Percentiles rank a stretch among this genome's conserved stretches.
Conservation (phyloP, 2,888 invertebrate species). For the Anoplius nigerrimus region DNA sequence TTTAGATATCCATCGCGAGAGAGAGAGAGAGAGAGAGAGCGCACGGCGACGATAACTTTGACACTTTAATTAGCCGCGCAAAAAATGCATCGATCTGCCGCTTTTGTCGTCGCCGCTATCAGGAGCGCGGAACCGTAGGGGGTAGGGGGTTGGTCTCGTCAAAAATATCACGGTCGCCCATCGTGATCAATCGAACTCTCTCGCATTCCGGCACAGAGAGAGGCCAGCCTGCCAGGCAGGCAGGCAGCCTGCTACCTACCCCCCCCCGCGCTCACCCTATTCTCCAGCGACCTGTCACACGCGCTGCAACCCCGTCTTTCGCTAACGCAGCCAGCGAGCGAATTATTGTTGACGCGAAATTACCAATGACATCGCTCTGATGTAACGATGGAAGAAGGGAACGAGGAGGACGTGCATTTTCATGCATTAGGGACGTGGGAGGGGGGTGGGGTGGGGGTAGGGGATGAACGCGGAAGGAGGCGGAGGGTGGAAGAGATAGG, state of each 20-base stretch:
- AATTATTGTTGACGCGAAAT: constrained; percentile 49
- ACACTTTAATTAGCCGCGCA: background rate
- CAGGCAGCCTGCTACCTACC: background rate
- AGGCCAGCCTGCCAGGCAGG: too few relatives aligned
- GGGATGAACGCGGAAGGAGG: background rate
- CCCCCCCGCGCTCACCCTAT: background rate
- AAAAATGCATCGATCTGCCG: background rate
- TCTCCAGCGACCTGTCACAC: constrained; percentile 12
- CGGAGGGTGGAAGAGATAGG: constrained; percentile 9
- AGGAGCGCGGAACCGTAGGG: too few relatives aligned
- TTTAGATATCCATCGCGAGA: too few relatives aligned
- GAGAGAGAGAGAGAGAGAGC: too few relatives aligned
- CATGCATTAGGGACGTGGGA: background rate
- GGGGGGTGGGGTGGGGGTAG: constrained; percentile 7
- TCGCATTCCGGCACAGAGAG: background rate
- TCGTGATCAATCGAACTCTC: background rate
- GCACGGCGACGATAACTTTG: too few relatives aligned
- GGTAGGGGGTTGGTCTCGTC: background rate
- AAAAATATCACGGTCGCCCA: background rate
- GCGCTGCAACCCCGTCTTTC: constrained; percentile 1
- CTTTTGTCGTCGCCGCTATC: background rate
- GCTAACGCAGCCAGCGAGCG: background rate
- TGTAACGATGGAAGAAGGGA: constrained; percentile 4
- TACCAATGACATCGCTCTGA: constrained; percentile 29
- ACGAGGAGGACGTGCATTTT: background rate